Evolutionary conservation across 2,888 invertebrate genomes (phyloP).

Genomic region (Callosobruchus maculatus): DNA sequence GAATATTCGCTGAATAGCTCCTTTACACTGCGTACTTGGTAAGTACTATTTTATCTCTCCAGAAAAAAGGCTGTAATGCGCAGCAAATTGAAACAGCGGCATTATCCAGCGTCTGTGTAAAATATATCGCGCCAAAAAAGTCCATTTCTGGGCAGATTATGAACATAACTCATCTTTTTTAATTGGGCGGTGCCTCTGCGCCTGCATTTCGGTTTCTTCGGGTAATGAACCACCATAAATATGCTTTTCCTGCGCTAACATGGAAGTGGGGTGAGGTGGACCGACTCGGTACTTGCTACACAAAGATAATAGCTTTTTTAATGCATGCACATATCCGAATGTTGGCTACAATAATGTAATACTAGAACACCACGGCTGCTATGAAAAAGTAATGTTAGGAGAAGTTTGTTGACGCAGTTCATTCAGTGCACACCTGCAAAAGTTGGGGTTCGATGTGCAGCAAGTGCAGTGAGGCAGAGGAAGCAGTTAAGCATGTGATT

Average conservation of each 20-base stretch:
- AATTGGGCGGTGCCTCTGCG: conserved; percentile 20
- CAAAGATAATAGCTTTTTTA: too few species aligned
- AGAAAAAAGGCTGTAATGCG: conserved; percentile 9
- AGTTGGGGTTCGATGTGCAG: too few species aligned
- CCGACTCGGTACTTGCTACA: too few species aligned
- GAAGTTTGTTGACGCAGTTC: too few species aligned
- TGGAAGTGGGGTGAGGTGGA: background rate
- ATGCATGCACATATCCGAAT: too few species aligned
- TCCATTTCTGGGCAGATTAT: conserved; percentile 34
- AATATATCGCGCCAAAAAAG: conserved; percentile 24
- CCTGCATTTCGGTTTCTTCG: conserved; percentile 15
- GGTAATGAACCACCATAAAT: background rate
- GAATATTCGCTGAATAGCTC: background rate
- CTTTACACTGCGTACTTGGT: background rate
- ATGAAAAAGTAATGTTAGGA: too few species aligned
- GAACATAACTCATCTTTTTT: conserved; percentile 26
- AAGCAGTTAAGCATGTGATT: too few species aligned
- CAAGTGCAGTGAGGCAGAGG: too few species aligned
- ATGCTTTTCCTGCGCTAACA: background rate
- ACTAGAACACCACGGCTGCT: too few species aligned
- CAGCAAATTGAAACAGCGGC: conserved; percentile 29
- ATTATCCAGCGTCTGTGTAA: conserved; percentile 21
- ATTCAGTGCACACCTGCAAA: too few species aligned
- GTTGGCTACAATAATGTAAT: too few species aligned
- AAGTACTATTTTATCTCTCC: background rate